Conservation (phyloP, 2,888 invertebrate species). For the Sarcophaga variegata region DNA sequence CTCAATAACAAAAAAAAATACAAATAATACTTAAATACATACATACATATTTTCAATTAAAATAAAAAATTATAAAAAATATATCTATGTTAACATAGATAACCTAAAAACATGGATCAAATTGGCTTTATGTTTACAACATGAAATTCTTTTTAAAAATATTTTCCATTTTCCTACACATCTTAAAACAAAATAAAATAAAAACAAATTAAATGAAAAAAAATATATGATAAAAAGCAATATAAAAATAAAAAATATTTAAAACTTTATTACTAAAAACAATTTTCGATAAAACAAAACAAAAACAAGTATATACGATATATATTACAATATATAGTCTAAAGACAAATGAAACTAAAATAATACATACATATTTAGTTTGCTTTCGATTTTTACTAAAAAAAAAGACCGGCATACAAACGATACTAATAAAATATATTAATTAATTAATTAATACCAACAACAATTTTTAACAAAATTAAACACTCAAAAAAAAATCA, state of each 20-base stretch:
- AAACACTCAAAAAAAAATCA: constrained; percentile 30
- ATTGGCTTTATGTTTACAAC: not conserved
- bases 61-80: not conserved
- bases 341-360: constrained; percentile 54
- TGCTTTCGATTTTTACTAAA: constrained; percentile 67
- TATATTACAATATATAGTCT: constrained; percentile 33
- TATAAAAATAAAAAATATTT: constrained; percentile 22
- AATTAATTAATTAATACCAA: constrained; percentile 40
- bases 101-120: not conserved
- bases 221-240: constrained; percentile 25
- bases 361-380: constrained; percentile 50
- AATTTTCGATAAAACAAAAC: not conserved
- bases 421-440: constrained; percentile 33
- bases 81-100: not conserved
- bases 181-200: constrained; percentile 14
- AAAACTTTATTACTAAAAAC: constrained; percentile 15
- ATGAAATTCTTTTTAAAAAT: constrained; percentile 15
- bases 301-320: constrained; percentile 41
- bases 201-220: not conserved
- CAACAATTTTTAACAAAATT: constrained; percentile 37
- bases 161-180: not conserved
- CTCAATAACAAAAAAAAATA: not conserved
- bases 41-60: not conserved
- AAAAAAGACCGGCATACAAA: constrained; percentile 38
- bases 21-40: not conserved